Conservation (phyloP, 2,113 vertebrate genomes). For the Myotis yumanensis region DNA sequence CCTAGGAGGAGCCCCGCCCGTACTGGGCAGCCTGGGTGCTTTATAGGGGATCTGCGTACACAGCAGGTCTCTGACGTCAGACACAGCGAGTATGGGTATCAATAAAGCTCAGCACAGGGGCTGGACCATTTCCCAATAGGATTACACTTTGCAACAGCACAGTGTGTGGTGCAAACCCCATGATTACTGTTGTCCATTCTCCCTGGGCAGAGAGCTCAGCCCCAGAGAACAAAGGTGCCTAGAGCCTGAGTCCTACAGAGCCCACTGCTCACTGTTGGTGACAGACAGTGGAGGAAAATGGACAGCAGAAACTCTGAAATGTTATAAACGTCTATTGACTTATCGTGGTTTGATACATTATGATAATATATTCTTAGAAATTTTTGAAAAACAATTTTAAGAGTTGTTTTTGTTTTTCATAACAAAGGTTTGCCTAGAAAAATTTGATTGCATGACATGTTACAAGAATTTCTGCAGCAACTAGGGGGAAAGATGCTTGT, state of each 20-base stretch:
- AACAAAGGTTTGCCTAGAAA: neutral
- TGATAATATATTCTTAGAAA: neutral
- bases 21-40: rapidly evolving
- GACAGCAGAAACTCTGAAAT: neutral
- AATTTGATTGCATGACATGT: neutral
- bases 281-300: neutral
- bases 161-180: neutral
- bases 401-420: neutral
- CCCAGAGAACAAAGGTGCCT: neutral
- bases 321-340: neutral
- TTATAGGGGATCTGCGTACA: rapidly evolving
- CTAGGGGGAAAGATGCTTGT: neutral
- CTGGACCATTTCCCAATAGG: neutral
- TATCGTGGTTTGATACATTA: neutral
- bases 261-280: neutral
- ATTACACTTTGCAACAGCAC: neutral
- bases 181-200: neutral
- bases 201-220: rapidly evolving
- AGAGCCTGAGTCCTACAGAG: neutral
- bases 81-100: neutral
- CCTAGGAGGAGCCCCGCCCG: rapidly evolving
- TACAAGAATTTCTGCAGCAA: neutral
- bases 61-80: neutral
- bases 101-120: neutral
- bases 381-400: neutral